Conservation (phyloP, 2,888 invertebrate species). For the Asteroscopus sphinx region DNA sequence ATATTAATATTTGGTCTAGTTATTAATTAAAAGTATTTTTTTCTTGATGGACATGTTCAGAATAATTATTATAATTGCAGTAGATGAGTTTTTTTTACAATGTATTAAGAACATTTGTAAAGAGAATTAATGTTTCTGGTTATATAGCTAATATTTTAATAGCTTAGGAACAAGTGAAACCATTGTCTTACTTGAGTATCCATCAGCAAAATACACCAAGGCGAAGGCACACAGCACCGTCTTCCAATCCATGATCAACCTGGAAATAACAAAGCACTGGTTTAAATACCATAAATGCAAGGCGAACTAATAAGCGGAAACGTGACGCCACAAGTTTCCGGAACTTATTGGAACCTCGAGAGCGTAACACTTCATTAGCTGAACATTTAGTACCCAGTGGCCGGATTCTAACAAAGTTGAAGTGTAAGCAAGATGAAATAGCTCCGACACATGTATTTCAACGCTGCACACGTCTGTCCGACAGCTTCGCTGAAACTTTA, state of each 20-base stretch:
- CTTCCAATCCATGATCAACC: slow-evolving; percentile 83
- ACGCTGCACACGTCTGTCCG: slow-evolving; percentile 79
- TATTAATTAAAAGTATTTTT: slow-evolving; percentile 23
- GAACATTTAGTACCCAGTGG: slow-evolving; percentile 41
- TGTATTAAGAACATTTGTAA: background rate
- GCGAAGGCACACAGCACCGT: slow-evolving; percentile 73
- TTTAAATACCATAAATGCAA: slow-evolving; percentile 26
- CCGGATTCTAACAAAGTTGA: slow-evolving; percentile 69
- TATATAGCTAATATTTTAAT: background rate
- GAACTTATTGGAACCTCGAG: slow-evolving; percentile 30
- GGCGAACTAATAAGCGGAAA: slow-evolving; percentile 32
- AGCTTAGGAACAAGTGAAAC: slow-evolving; percentile 2
- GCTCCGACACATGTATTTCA: slow-evolving; percentile 78
- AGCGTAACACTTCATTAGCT: slow-evolving; percentile 42
- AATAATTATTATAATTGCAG: background rate
- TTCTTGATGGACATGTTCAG: too few species aligned
- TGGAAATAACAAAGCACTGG: slow-evolving; percentile 67
- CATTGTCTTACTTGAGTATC: slow-evolving; percentile 83
- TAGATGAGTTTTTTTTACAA: slow-evolving; percentile 3
- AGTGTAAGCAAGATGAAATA: slow-evolving; percentile 71
- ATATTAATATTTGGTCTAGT: slow-evolving; percentile 26
- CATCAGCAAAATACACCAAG: slow-evolving; percentile 78
- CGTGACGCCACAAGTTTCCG: slow-evolving; percentile 20
- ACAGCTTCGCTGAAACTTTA: slow-evolving; percentile 83
- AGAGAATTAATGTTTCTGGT: background rate